Evolutionary conservation across 1,140 invertebrate genomes (phyloP).

Genomic region (Dreissena polymorpha): DNA sequence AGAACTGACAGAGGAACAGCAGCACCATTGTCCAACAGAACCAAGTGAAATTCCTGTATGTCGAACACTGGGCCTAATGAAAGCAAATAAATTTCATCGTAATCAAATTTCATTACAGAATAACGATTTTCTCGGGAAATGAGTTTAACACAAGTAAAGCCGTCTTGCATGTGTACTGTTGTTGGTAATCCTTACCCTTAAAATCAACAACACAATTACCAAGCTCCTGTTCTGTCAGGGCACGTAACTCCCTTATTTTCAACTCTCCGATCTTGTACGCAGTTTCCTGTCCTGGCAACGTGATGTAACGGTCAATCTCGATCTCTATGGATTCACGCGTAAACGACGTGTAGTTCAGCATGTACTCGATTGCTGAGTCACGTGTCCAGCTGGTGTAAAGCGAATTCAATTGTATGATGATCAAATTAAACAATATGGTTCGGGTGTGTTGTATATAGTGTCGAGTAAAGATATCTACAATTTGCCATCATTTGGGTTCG

Average conservation of each 20-base stretch:
- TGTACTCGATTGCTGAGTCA: constrained; percentile 78
- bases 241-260: constrained; percentile 79
- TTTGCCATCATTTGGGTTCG: no score
- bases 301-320: constrained; percentile 80
- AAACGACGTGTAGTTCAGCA: constrained; percentile 76
- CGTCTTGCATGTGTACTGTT: background rate
- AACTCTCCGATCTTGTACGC: constrained; percentile 81
- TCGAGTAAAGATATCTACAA: no score
- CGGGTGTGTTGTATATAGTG: no score
- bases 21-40: constrained; percentile 73
- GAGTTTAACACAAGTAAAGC: background rate
- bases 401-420: no score
- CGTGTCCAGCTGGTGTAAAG: constrained; percentile 75
- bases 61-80: constrained; percentile 73
- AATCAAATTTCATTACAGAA: background rate
- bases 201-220: constrained; percentile 62
- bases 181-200: no score
- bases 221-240: constrained; percentile 73
- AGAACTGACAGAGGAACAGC: constrained; percentile 73
- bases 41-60: constrained; percentile 78
- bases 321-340: constrained; percentile 62
- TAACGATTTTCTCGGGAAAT: background rate
- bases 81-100: background rate
- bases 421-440: no score
- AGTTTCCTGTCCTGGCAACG: constrained; percentile 81